Evolutionary conservation across 2,888 invertebrate species (phyloP).

Genomic region (Melanchra persicariae): DNA sequence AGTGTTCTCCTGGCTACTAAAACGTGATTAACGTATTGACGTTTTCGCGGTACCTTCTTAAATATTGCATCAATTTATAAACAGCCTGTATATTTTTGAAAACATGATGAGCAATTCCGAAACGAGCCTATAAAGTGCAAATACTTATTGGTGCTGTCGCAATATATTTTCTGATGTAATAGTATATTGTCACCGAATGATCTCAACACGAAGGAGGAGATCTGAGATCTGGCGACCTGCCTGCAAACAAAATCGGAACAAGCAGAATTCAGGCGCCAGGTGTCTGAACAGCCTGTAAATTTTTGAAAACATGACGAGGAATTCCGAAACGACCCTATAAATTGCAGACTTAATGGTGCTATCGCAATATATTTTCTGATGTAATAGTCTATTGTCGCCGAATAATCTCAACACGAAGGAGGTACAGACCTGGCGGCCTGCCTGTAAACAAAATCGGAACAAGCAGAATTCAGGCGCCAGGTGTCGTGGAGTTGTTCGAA

Average conservation of each 20-base stretch:
- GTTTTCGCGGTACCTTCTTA: neutral
- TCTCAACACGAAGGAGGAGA: neutral
- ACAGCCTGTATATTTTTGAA: neutral
- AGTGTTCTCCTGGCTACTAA: neutral
- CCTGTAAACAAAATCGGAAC: neutral
- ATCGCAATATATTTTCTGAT: slow-evolving; percentile 13
- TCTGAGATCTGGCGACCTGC: neutral
- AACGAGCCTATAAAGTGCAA: slow-evolving; percentile 14
- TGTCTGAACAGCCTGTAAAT: neutral
- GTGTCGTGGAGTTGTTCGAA: too few species aligned
- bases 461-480: slow-evolving; percentile 1
- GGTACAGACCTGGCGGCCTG: neutral
- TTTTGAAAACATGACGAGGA: neutral
- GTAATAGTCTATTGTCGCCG: neutral
- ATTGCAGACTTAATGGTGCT: neutral
- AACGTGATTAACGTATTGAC: slow-evolving; percentile 10
- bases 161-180: slow-evolving; percentile 5
- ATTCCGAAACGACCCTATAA: slow-evolving; percentile 3
- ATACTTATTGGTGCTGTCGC: slow-evolving; percentile 6
- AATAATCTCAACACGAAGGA: neutral
- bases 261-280: slow-evolving; percentile 1
- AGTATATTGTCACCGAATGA: slow-evolving; percentile 1
- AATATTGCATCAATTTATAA: neutral
- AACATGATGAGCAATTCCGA: neutral
- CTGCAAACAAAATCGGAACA: neutral